These are phyloP conservation scores for Poeciliopsis presidionis DNA, from an alignment of 2,797 vertebrate species.

Conservation along the genomic window DNA sequence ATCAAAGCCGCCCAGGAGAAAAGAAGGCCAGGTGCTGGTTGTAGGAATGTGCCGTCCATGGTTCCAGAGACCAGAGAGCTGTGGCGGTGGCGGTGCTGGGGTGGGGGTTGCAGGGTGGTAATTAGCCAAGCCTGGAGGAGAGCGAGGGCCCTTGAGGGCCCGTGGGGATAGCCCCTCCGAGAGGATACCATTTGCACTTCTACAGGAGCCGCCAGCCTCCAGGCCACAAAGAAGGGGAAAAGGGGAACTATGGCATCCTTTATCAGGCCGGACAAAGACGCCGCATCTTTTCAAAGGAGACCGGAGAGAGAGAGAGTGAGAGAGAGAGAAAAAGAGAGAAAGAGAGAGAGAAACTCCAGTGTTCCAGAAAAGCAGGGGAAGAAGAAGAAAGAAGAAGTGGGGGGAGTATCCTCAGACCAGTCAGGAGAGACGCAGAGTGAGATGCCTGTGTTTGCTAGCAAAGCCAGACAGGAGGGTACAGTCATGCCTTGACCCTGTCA, in stretches of 20 bases:
- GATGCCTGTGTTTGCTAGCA: constrained; percentile 80
- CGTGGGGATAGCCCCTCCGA: constrained; percentile 79
- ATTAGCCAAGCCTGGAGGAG: constrained; percentile 84
- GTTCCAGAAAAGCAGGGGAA: constrained; percentile 70
- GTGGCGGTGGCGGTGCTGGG: constrained; percentile 14
- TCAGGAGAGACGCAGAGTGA: constrained; percentile 71
- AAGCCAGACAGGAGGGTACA: constrained; percentile 74
- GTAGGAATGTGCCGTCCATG: constrained; percentile 78
- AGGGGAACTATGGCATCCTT: constrained; percentile 83
- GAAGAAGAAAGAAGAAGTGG: constrained; percentile 50
- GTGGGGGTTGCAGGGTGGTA: constrained; percentile 50
- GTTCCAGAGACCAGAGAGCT: constrained; percentile 69
- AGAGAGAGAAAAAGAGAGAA: constrained; percentile 55
- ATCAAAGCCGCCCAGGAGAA: constrained; percentile 82
- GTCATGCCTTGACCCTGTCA: constrained; percentile 68
- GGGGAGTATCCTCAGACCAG: constrained; percentile 74
- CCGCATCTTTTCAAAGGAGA: constrained; percentile 84
- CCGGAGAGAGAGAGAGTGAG: constrained; percentile 75
- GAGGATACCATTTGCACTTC: constrained; percentile 86
- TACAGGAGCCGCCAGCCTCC: constrained; percentile 81
- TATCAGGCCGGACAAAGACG: constrained; percentile 83
- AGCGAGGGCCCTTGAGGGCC: constrained; percentile 74
- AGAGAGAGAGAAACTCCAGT: constrained; percentile 73
- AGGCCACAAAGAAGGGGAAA: constrained; percentile 81
- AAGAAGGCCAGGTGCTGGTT: constrained; percentile 85